Conservation (phyloP, 2,888 invertebrate genomes). For the Caenorhabditis japonica region DNA sequence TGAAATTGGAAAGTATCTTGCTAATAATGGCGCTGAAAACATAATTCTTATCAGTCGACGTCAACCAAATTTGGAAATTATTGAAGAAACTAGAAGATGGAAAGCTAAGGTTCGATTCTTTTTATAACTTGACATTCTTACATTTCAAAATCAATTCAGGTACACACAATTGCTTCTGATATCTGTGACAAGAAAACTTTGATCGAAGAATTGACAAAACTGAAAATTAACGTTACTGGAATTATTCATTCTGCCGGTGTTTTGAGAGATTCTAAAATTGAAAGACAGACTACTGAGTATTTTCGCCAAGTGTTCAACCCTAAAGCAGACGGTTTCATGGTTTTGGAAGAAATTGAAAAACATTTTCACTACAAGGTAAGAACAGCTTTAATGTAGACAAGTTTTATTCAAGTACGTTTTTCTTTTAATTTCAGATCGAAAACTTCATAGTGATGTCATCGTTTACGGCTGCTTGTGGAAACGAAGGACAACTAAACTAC, state of each 20-base stretch:
- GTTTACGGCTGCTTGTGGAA: slow-evolving; percentile 70
- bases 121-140: too few relatives aligned
- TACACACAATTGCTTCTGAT: slow-evolving; percentile 58
- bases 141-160: slow-evolving; percentile 14
- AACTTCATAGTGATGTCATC: slow-evolving; percentile 72
- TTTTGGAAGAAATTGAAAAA: slow-evolving; percentile 54
- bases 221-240: slow-evolving; percentile 54
- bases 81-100: slow-evolving; percentile 39
- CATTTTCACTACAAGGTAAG: slow-evolving; percentile 50
- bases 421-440: slow-evolving; percentile 46
- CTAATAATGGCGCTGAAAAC: slow-evolving; percentile 44
- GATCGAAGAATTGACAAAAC: slow-evolving; percentile 24
- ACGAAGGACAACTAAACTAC: slow-evolving; percentile 73
- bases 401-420: slow-evolving; percentile 14
- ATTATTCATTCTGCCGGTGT: slow-evolving; percentile 73
- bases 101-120: slow-evolving; percentile 26
- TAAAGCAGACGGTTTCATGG: slow-evolving; percentile 62
- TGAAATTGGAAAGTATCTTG: slow-evolving; percentile 63
- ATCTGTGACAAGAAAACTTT: slow-evolving; percentile 50
- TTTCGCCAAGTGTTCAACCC: slow-evolving; percentile 67
- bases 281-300: slow-evolving; percentile 55
- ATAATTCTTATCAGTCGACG: slow-evolving; percentile 62
- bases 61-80: slow-evolving; percentile 40
- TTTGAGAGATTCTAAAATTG: slow-evolving; percentile 63
- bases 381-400: background rate